Evolutionary conservation across 64 coral and sea anemone genomes (phyloP), one percentile per base, ranked within the genome.

Genomic region (Pachyseris speciosa): DNA sequence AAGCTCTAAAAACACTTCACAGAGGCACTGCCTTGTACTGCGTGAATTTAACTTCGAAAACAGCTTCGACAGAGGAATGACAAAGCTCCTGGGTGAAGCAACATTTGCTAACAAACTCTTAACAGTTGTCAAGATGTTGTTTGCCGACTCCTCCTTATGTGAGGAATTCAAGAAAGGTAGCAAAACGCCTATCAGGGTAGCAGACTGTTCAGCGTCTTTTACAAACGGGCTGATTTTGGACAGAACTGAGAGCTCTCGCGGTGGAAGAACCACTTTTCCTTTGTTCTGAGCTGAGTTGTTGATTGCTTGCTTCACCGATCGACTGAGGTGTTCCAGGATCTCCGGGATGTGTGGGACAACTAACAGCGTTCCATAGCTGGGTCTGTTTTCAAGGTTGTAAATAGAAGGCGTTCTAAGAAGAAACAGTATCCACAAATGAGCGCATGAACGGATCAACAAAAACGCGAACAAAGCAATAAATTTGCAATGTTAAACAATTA

Each of bases 161-260:
- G 39, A 72, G 16, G 61, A 45, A 22, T 81, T 85, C 45, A 99
- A 22, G 19, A 93, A 90, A 8, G 94, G 97, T 17, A 99, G 13
- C 36, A 99, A 47, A 11, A 95, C 80, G 0, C 55, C 70, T 1
- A 95, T 53, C 1, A 99, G 74, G 15, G 57, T 66, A 2, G 73
- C 39, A 26, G 93, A 99, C 24, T 99, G 79, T 13, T 93, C 74
- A 34, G 89, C 58, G 58, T 95, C 90, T 7, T 80, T 72, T 11
- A 95, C 81, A 31, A 89, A 99, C 2, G 90, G 97, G 51, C 97
- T 99, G 55, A 99, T 87, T 45, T 95, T 99, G 1, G 97, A 99
- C 52, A 99, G 67, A 12, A 99, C 97, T 36, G 97, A 95, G 3
- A 99, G 65, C 41, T 99, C 97, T n/a, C 88, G 72, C 20, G 66